Percentiles rank a stretch among this genome's conserved stretches.
These are phyloP conservation scores for Parazoanthus atlanticus DNA, from an alignment of 92 coral and sea anemone genomes.

Conservation along the genomic window DNA sequence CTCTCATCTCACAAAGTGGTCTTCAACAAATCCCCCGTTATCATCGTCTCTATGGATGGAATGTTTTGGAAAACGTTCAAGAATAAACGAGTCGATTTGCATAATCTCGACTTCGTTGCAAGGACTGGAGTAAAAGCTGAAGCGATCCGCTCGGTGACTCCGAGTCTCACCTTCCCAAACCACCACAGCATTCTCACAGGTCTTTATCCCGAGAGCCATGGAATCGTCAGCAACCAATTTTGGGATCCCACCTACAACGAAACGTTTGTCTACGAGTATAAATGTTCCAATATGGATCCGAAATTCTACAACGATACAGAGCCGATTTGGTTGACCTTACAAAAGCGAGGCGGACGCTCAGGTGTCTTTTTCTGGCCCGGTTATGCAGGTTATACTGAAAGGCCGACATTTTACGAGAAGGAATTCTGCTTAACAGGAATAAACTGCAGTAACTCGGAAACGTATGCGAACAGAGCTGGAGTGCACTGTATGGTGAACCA, in stretches of 20 bases:
- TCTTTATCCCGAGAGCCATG: constrained; percentile 49
- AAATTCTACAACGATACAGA: constrained; percentile 52
- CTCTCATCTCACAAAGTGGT: background rate
- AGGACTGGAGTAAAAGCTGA: constrained; percentile 43
- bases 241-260: constrained; percentile 47
- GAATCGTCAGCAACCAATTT: constrained; percentile 45
- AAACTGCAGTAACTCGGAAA: background rate
- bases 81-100: constrained; percentile 4
- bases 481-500: constrained; percentile 28
- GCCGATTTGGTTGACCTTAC: constrained; percentile 51
- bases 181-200: constrained; percentile 51
- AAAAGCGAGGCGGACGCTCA: constrained; percentile 39
- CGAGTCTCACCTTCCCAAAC: constrained; percentile 44
- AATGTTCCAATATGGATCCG: constrained; percentile 46
- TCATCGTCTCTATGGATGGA: constrained; percentile 47
- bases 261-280: constrained; percentile 27
- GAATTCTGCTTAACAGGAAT: constrained; percentile 4
- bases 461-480: background rate
- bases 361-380: constrained; percentile 55
- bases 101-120: constrained; percentile 50
- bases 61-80: constrained; percentile 5
- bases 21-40: constrained; percentile 19
- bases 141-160: constrained; percentile 37
- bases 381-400: constrained; percentile 25
- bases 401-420: constrained; percentile 42